A percentile compares a stretch with the other conserved stretches of the same genome.
These are phyloP conservation scores for Alosa alosa DNA, from an alignment of 2,113 vertebrate species.

Conservation along the genomic window DNA sequence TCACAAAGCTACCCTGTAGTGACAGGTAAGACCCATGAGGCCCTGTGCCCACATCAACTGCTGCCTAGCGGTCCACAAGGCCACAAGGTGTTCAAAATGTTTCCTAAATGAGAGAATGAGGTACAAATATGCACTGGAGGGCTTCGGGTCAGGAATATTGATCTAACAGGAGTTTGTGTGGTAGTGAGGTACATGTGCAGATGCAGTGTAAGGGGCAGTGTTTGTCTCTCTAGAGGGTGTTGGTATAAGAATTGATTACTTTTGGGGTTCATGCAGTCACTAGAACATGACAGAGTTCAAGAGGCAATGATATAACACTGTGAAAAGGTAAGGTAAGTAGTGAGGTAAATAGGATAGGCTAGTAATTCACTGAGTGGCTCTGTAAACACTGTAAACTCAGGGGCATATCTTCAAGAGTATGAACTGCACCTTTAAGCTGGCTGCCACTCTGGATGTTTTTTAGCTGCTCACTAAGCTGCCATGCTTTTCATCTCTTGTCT, in stretches of 20 bases:
- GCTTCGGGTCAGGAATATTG: not conserved
- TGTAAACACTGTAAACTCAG: not conserved
- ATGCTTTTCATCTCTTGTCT: conserved; percentile 29
- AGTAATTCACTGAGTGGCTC: not conserved
- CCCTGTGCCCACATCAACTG: not conserved
- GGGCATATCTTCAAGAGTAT: not conserved
- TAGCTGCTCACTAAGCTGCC: not conserved
- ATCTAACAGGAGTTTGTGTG: not conserved
- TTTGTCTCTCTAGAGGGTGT: not conserved
- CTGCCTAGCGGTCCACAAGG: not conserved
- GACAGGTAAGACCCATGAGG: conserved; percentile 66
- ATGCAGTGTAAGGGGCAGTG: not conserved
- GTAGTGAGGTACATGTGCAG: not conserved
- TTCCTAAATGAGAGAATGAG: not conserved
- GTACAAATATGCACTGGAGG: not conserved
- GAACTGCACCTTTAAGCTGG: not conserved
- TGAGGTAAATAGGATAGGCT: not conserved
- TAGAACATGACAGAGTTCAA: not conserved
- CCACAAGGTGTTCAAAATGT: not conserved
- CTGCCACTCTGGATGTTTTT: not conserved
- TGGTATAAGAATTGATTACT: not conserved
- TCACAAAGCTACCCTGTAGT: conserved; percentile 99
- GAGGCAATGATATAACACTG: not conserved
- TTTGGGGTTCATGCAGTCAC: not conserved
- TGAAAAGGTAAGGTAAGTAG: too few relatives aligned